Evolutionary conservation across 2,888 invertebrate species (phyloP).

Genomic region (Drosophila paucipuncta): DNA sequence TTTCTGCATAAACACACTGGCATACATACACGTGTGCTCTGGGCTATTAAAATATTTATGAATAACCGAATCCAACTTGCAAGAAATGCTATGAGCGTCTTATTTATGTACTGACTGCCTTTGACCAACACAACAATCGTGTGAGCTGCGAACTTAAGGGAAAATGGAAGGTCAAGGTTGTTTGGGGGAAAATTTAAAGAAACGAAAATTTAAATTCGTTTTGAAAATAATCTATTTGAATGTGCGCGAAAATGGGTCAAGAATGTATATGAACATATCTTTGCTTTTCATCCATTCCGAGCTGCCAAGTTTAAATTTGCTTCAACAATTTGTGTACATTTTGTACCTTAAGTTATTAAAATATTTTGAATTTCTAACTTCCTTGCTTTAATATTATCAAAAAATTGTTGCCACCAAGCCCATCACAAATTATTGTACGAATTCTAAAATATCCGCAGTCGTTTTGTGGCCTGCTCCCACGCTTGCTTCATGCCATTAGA

Average conservation of each 20-base stretch:
- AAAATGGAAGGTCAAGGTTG: neutral
- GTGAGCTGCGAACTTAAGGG: neutral
- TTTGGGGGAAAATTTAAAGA: neutral
- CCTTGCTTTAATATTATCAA: neutral
- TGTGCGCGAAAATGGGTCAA: neutral
- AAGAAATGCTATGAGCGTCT: neutral
- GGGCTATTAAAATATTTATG: slow-evolving; percentile 25
- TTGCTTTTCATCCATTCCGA: neutral
- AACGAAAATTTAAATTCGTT: neutral
- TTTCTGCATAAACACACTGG: slow-evolving; percentile 1
- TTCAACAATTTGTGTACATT: neutral
- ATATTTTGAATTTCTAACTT: neutral
- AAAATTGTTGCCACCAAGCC: neutral
- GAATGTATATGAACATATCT: neutral
- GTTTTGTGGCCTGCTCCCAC: slow-evolving; percentile 15
- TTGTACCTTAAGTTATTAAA: neutral
- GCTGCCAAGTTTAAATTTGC: neutral
- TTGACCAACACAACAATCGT: neutral
- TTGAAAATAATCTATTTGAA: neutral
- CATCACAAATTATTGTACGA: neutral
- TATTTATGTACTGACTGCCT: neutral
- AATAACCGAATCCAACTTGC: slow-evolving; percentile 5
- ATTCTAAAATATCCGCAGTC: slow-evolving; percentile 22
- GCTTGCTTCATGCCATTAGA: slow-evolving; percentile 34
- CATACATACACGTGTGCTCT: neutral